These are phyloP conservation scores for Hippocampus zosterae DNA, from an alignment of 2,113 vertebrate genomes.

Conservation along the genomic window DNA sequence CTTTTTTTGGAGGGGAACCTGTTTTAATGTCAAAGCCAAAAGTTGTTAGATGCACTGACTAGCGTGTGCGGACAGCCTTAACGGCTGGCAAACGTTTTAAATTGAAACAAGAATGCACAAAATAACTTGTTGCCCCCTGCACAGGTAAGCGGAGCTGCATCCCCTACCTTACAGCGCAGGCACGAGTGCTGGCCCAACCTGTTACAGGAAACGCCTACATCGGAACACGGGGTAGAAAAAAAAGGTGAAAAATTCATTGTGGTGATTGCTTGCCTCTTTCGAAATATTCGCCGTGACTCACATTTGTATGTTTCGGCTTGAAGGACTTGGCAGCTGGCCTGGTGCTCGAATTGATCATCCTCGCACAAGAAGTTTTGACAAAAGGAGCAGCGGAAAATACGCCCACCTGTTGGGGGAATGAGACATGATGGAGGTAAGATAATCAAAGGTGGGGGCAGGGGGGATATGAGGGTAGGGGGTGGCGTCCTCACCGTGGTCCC, in stretches of 20 bases:
- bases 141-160: not conserved
- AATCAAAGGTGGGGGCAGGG: not conserved
- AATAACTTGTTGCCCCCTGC: not conserved
- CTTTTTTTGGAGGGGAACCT: not conserved
- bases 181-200: constrained; percentile 95
- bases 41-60: too few relatives aligned
- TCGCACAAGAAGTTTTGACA: constrained; percentile 96
- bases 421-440: not conserved
- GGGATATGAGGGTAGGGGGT: not conserved
- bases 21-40: too few relatives aligned
- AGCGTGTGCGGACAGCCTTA: too few relatives aligned
- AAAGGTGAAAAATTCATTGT: too few relatives aligned
- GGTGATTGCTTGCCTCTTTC: not conserved
- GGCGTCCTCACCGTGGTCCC: constrained; percentile 86
- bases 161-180: constrained; percentile 93
- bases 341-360: constrained; percentile 99
- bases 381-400: constrained; percentile 96
- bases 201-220: constrained; percentile 91
- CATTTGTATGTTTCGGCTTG: constrained; percentile 98
- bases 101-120: not conserved
- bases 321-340: constrained; percentile 96
- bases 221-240: not conserved
- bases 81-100: not conserved
- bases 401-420: constrained; percentile 75
- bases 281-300: constrained; percentile 65